phyloP scores from a whole-genome alignment of 2,797 vertebrate genomes.

The Oreortyx pictus region DNA sequence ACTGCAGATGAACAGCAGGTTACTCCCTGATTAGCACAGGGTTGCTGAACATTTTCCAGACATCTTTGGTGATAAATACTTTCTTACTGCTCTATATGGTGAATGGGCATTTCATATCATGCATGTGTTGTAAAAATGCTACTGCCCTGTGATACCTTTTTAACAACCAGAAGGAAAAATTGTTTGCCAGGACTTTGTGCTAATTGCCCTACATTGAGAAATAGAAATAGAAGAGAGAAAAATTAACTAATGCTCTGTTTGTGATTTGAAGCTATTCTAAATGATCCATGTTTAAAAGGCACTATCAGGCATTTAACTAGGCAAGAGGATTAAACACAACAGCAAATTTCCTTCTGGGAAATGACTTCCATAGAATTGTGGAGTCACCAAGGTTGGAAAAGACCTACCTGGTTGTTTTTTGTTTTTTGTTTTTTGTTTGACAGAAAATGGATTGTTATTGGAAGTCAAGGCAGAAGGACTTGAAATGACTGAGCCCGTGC shows the following conservation, averaged over 20 bases:
- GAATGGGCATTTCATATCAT: slow-evolving; percentile 29
- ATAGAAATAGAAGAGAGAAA: slow-evolving; percentile 20
- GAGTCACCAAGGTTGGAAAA: too few species aligned
- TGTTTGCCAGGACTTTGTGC: slow-evolving; percentile 24
- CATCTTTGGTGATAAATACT: slow-evolving; percentile 19
- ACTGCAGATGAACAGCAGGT: slow-evolving; percentile 7
- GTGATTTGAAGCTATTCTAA: slow-evolving; percentile 31
- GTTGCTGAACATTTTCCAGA: neutral
- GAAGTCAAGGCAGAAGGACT: neutral
- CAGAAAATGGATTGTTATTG: neutral
- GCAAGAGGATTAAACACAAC: slow-evolving; percentile 32
- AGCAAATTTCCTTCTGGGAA: neutral
- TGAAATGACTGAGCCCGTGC: neutral
- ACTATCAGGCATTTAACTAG: slow-evolving; percentile 39
- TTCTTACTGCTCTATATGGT: neutral
- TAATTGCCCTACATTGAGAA: slow-evolving; percentile 32
- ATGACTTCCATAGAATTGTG: neutral
- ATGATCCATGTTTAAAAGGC: slow-evolving; percentile 56
- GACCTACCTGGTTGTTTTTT: too few species aligned
- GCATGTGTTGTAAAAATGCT: slow-evolving; percentile 19
- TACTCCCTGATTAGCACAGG: slow-evolving; percentile 24
- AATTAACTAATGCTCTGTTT: slow-evolving; percentile 21
- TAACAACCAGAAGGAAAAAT: neutral
- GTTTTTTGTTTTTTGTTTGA: neutral
- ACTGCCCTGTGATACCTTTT: slow-evolving; percentile 24